phyloP scores from a whole-genome alignment of 2,797 vertebrate species.

The Limosa lapponica region DNA sequence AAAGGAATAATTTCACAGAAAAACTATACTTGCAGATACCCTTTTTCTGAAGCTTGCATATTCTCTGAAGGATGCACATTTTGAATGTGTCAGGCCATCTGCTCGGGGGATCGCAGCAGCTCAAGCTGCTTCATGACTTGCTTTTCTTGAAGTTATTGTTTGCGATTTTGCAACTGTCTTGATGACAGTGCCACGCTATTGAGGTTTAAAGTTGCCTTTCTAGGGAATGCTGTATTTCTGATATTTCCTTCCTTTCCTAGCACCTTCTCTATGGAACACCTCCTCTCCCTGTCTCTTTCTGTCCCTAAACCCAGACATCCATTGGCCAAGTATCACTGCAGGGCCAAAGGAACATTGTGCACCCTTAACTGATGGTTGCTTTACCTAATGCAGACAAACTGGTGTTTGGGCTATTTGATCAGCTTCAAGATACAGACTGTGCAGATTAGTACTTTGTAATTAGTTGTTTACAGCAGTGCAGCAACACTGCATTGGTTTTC shows the following conservation, averaged over 20 bases:
- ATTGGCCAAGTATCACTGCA: background rate
- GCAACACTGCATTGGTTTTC: background rate
- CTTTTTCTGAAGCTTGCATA: background rate
- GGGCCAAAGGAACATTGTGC: background rate
- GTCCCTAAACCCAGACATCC: background rate
- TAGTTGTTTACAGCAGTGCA: background rate
- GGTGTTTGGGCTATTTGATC: background rate
- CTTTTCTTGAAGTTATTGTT: conserved; percentile 2
- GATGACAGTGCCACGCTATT: background rate
- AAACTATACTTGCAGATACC: background rate
- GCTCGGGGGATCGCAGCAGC: conserved; percentile 38
- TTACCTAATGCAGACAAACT: background rate
- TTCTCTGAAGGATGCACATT: background rate
- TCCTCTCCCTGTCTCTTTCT: background rate
- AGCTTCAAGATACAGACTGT: background rate
- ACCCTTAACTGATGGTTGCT: background rate
- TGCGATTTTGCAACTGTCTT: background rate
- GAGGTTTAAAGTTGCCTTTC: background rate
- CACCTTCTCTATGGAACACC: background rate
- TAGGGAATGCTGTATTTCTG: background rate
- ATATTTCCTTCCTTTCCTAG: background rate
- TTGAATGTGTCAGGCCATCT: conserved; percentile 47
- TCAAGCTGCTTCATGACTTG: conserved; percentile 35
- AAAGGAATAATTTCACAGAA: background rate
- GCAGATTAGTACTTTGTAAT: background rate